Conservation (phyloP, 2,888 invertebrate genomes). For the Lissocephala sabroskyi region DNA sequence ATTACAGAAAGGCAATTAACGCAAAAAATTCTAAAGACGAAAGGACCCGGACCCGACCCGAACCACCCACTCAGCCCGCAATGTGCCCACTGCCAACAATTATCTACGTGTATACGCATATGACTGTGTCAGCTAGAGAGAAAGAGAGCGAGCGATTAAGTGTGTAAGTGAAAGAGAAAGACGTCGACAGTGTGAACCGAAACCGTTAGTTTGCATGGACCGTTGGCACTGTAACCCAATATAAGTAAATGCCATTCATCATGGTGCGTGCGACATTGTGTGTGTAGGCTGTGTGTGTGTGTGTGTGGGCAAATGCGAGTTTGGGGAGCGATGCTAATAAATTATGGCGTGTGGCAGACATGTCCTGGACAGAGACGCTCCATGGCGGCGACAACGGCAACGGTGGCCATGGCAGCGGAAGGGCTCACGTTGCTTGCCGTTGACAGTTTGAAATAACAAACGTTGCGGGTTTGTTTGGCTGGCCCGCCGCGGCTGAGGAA, state of each 20-base stretch:
- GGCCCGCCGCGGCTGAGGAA: background rate
- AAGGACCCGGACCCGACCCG: too few species aligned
- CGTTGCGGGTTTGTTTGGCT: constrained; percentile 30
- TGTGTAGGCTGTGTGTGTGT: too few species aligned
- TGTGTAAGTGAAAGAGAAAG: constrained; percentile 23
- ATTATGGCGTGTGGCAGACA: constrained; percentile 50
- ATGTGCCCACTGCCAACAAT: background rate
- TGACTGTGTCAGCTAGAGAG: background rate
- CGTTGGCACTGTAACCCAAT: constrained; percentile 54
- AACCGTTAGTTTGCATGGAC: constrained; percentile 37
- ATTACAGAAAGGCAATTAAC: constrained; percentile 49
- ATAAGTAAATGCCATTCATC: constrained; percentile 58
- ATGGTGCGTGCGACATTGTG: constrained; percentile 18
- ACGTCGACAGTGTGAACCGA: too few species aligned
- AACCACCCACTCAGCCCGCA: too few species aligned
- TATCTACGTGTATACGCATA: background rate
- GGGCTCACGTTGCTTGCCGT: constrained; percentile 32
- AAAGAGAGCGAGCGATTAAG: background rate
- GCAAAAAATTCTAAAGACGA: constrained; percentile 1
- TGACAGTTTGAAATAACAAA: constrained; percentile 66
- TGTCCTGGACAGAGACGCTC: constrained; percentile 30
- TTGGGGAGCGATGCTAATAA: constrained; percentile 62
- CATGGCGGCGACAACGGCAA: background rate
- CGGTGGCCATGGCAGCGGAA: background rate
- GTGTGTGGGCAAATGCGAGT: constrained; percentile 24